Base-by-base conservation (phyloP, 2,113 vertebrate genomes). In the Microtus ochrogaster region DNA sequence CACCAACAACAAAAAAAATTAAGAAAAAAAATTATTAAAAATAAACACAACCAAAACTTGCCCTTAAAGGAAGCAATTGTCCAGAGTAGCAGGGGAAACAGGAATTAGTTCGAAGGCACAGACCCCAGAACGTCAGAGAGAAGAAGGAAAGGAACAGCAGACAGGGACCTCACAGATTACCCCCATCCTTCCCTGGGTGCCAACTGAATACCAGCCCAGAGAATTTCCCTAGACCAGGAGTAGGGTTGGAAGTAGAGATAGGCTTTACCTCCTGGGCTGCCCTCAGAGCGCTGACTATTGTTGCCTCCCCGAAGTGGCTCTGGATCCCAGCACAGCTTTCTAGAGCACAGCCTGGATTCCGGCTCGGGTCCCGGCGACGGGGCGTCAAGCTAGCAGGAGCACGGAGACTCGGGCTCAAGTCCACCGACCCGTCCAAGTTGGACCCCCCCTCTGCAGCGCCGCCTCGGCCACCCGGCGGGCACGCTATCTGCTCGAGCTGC, bases 211-310 rank as follows among this genome's bases (percentile, higher is more conserved):
- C 4, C 4, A 4, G 33, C 30, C 30, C n/a, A 24, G n/a, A 52
- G 63, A 74, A 89, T 36, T 8, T 0, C 19, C 26, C 3, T 1
- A 30, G 44, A 58, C 2, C 7, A 24, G 19, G 33, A 22, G 2
- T 39, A 11, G 11, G 3, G 33, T 16, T 8, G 24, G n/a, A 4
- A 81, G n/a, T 9, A 30, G 72, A 90, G 22, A 49, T 72, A 24
- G 87, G 74, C 58, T 24, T 96, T 95, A 96, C 97, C 96, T 96
- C 84, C 92, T 47, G 10, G 94, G 95, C 52, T 91, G 94, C 94
- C 92, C 74, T 82, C 44, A 26, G 91, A 94, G 90, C 58, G 70
- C 76, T 5, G 41, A 90, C 74, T 47, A 82, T 44, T 70, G 30
- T 74, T 36, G 28, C 41, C 6, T 89, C 44, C 55, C 36, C 33